A percentile compares a stretch with the other conserved stretches of the same genome.
Evolutionary conservation across 2,888 invertebrate species (phyloP).

Genomic region (Cheilosia impressa): DNA sequence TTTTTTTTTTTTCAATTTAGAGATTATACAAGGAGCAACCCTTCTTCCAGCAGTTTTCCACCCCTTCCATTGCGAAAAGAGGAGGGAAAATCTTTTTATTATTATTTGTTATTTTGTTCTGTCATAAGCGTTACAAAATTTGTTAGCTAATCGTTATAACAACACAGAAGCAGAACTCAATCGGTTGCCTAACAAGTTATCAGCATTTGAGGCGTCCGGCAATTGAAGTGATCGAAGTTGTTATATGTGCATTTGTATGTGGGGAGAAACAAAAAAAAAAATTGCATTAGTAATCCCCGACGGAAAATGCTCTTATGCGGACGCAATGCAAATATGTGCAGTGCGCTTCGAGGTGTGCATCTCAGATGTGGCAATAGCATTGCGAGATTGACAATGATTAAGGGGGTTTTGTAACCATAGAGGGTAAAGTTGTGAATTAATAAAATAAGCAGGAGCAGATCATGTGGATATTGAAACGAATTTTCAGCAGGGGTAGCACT

Average conservation of each 20-base stretch:
- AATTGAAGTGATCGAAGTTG: neutral
- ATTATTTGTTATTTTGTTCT: neutral
- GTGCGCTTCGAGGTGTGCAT: too few species aligned
- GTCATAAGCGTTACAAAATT: slow-evolving; percentile 18
- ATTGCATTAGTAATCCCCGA: too few species aligned
- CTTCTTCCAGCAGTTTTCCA: neutral
- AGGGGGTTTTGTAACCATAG: too few species aligned
- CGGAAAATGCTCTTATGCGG: too few species aligned
- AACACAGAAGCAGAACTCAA: slow-evolving; percentile 19
- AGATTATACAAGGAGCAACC: slow-evolving; percentile 29
- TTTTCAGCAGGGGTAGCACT: too few species aligned
- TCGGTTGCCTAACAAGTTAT: slow-evolving; percentile 47
- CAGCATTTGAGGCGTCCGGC: slow-evolving; percentile 12
- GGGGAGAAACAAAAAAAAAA: too few species aligned
- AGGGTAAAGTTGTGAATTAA: too few species aligned
- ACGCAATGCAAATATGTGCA: too few species aligned
- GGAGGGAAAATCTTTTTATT: neutral
- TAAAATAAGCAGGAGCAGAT: too few species aligned
- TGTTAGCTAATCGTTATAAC: slow-evolving; percentile 29
- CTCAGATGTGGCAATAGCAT: too few species aligned
- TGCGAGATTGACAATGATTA: too few species aligned
- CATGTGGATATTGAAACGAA: too few species aligned
- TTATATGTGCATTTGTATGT: neutral
- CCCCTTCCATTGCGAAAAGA: neutral
- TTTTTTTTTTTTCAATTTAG: slow-evolving; percentile 14